Evolutionary conservation across 2,888 invertebrate genomes (phyloP), one percentile per base, ranked within the genome.

Genomic region (Itoplectis maculator): DNA sequence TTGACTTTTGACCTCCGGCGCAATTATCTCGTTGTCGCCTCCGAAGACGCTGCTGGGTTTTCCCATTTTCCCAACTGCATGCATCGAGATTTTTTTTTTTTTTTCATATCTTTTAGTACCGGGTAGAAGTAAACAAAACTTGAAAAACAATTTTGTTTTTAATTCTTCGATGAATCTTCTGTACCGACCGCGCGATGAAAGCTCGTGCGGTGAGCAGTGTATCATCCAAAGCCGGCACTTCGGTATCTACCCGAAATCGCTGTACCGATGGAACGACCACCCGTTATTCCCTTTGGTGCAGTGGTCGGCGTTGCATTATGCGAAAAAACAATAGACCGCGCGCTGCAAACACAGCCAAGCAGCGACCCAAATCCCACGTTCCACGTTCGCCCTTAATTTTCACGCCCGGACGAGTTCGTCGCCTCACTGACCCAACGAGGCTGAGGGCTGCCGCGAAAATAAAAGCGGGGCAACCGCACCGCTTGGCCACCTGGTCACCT

Each of bases 341-440:
- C 47, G 45, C 78, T 20, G 11, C 51, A 54, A 11, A 11, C 20
- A 11, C 51, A 20, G 8, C 20, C 51, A 9, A 20, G 72, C 66
- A 59, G 49, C 79, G 84, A 86, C 84, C 84, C 72, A 86, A 86
- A 87, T 86, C 70, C 54, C 69, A n/a, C 81, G 73, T 35, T 13
- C 7, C 70, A 78, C 82, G 56, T 72, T 49, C 69, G 69, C 68
- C 85, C 86, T 87, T 84, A 85, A 87, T 87, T 63, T 74, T 56
- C 45, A 37, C 7, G 66, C 3, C 29, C 20, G 29, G 40, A 20
- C 37, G 63, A 37, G 18, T 18, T 9, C 35, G 2, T 7, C n/a
- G 15, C 40, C 63, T 37, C 40, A 63, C 23, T 54, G 20, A 54
- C 20, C 51, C 51, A 23, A 23, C 18, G 18, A 20, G n/a, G n/a